Conservation (phyloP, 1,140 invertebrate species). For the Maconellicoccus hirsutus region DNA sequence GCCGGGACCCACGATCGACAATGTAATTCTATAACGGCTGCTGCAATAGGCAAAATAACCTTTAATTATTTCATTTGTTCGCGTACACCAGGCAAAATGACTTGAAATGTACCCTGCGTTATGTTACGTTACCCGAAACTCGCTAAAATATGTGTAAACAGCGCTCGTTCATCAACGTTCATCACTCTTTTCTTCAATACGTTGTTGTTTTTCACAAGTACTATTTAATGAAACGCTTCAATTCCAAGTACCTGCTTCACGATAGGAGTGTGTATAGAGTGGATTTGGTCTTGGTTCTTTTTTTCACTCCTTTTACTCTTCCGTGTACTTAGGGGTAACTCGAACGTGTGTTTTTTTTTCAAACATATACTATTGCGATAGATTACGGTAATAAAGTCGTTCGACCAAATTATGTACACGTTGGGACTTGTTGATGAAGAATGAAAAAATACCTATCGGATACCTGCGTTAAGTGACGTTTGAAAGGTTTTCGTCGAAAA, state of each 20-base stretch:
- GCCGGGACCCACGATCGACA: too few relatives aligned
- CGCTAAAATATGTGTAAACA: not conserved
- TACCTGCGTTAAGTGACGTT: too few relatives aligned
- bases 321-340: too few relatives aligned
- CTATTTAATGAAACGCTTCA: conserved; percentile 9
- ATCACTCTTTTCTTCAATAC: conserved; percentile 3
- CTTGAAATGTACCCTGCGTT: not conserved
- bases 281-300: not conserved
- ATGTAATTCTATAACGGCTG: too few relatives aligned
- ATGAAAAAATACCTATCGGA: too few relatives aligned
- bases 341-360: too few relatives aligned
- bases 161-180: conserved; percentile 2
- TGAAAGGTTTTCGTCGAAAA: too few relatives aligned
- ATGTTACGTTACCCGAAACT: not conserved
- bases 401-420: too few relatives aligned
- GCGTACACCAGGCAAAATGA: not conserved
- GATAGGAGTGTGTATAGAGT: not conserved
- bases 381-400: too few relatives aligned
- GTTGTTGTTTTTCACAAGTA: conserved; percentile 1
- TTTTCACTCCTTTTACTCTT: too few relatives aligned
- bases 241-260: not conserved
- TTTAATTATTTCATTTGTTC: not conserved
- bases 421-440: too few relatives aligned
- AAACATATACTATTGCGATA: too few relatives aligned
- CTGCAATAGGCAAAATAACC: not conserved